Evolutionary conservation across 2,113 vertebrate species (phyloP).

Genomic region (Oryzias celebensis): DNA sequence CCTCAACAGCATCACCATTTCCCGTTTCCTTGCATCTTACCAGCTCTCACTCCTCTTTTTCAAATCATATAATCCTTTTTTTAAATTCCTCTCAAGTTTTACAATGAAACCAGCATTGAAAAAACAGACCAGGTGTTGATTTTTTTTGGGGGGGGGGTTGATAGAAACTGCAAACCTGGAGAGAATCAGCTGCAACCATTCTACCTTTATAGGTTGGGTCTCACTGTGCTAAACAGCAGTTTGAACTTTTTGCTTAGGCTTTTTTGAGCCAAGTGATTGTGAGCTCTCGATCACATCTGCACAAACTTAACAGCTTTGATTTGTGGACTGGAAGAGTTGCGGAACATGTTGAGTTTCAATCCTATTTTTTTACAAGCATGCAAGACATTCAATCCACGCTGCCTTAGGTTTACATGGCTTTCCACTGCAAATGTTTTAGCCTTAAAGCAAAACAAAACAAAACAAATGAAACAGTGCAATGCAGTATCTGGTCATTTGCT

Average conservation of each 20-base stretch:
- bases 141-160: slow-evolving; percentile 9
- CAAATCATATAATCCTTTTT: slow-evolving; percentile 8
- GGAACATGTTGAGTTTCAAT: slow-evolving; percentile 50
- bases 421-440: slow-evolving; percentile 87
- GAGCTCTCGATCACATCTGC: slow-evolving; percentile 36
- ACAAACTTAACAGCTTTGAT: slow-evolving; percentile 59
- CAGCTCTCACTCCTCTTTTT: slow-evolving; percentile 44
- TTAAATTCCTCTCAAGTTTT: slow-evolving; percentile 23
- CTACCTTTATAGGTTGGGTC: slow-evolving; percentile 86
- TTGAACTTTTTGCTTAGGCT: slow-evolving; percentile 42
- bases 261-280: slow-evolving; percentile 19
- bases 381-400: slow-evolving; percentile 82
- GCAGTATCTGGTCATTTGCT: slow-evolving; percentile 58
- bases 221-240: slow-evolving; percentile 86
- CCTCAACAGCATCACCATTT: slow-evolving; percentile 50
- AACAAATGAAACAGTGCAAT: slow-evolving; percentile 64
- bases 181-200: slow-evolving; percentile 83
- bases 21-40: slow-evolving; percentile 33
- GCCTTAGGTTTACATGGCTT: slow-evolving; percentile 93
- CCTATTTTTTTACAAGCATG: slow-evolving; percentile 63
- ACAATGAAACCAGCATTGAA: slow-evolving; percentile 47
- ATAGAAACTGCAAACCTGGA: slow-evolving; percentile 66
- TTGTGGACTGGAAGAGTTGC: slow-evolving; percentile 58
- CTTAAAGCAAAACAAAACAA: slow-evolving; percentile 82
- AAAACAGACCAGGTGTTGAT: slow-evolving; percentile 30